These are phyloP conservation scores for Platycheirus albimanus DNA, from an alignment of 2,888 invertebrate genomes.

Conservation along the genomic window DNA sequence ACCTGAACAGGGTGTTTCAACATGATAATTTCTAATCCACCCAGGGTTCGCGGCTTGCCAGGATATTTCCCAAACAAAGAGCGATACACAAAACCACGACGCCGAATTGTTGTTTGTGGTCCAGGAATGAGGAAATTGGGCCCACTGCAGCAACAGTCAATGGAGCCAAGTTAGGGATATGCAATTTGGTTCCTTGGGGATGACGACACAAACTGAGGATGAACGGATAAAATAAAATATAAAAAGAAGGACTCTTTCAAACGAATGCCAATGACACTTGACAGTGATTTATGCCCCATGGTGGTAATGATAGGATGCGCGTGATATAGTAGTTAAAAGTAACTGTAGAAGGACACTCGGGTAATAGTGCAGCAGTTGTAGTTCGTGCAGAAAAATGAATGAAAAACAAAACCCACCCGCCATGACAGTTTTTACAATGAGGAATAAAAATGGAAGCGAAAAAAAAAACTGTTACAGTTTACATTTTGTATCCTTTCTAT, in stretches of 20 bases:
- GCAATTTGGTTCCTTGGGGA: constrained; percentile 53
- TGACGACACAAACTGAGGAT: constrained; percentile 24
- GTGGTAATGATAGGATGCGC: constrained; percentile 79
- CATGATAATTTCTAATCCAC: constrained; percentile 16
- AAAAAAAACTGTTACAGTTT: constrained; percentile 63
- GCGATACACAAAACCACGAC: constrained; percentile 72
- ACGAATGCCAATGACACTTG: constrained; percentile 81
- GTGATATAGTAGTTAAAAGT: constrained; percentile 8
- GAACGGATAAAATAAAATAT: constrained; percentile 7
- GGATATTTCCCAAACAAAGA: constrained; percentile 58
- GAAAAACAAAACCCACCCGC: neutral
- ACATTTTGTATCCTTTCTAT: constrained; percentile 61
- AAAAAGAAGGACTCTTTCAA: constrained; percentile 24
- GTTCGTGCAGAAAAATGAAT: constrained; percentile 59
- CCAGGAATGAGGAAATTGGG: neutral
- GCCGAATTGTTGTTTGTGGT: constrained; percentile 56
- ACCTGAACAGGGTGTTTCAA: constrained; percentile 28
- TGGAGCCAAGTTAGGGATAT: constrained; percentile 30
- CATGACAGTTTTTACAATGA: constrained; percentile 22
- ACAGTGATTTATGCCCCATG: constrained; percentile 82
- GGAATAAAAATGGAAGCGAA: constrained; percentile 44
- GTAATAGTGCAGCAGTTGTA: neutral
- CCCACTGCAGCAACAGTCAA: neutral
- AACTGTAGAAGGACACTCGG: neutral
- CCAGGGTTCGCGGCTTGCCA: constrained; percentile 28